phyloP scores from a whole-genome alignment of 2,113 vertebrate genomes.

The Eulacestoma nigropectus region DNA sequence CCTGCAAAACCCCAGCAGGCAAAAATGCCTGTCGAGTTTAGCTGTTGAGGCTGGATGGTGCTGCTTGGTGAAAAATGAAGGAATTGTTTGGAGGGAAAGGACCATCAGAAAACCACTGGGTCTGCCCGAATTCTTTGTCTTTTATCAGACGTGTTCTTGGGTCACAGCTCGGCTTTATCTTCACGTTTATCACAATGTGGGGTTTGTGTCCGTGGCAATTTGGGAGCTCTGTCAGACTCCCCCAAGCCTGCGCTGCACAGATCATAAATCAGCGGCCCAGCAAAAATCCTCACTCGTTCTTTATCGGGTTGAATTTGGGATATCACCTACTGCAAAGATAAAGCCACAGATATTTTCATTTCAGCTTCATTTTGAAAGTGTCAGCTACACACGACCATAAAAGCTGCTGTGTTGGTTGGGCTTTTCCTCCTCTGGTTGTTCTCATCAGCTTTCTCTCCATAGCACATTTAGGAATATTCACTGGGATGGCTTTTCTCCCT shows the following conservation, averaged over 20 bases:
- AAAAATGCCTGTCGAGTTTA: constrained; percentile 59
- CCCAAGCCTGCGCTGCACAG: background rate
- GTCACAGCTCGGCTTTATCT: background rate
- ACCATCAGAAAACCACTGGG: background rate
- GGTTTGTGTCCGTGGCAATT: background rate
- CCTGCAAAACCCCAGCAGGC: constrained; percentile 49
- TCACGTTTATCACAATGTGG: background rate
- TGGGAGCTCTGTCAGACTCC: background rate
- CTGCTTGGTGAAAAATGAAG: constrained; percentile 47
- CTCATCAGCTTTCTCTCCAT: background rate
- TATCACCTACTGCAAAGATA: background rate
- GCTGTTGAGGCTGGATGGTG: constrained; percentile 38
- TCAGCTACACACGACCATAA: background rate
- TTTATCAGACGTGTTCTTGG: background rate
- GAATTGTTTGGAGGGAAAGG: constrained; percentile 38
- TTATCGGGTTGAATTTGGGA: fast-evolving
- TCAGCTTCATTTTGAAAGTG: background rate
- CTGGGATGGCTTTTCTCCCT: background rate
- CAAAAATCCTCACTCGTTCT: fast-evolving
- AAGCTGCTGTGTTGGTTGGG: background rate
- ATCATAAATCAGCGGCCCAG: background rate
- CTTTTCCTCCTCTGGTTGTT: background rate
- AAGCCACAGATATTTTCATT: background rate
- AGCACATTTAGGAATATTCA: background rate
- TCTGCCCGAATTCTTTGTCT: constrained; percentile 13